These are phyloP conservation scores for Wiebesia pumilae DNA, from an alignment of 1,140 invertebrate species.

Conservation along the genomic window DNA sequence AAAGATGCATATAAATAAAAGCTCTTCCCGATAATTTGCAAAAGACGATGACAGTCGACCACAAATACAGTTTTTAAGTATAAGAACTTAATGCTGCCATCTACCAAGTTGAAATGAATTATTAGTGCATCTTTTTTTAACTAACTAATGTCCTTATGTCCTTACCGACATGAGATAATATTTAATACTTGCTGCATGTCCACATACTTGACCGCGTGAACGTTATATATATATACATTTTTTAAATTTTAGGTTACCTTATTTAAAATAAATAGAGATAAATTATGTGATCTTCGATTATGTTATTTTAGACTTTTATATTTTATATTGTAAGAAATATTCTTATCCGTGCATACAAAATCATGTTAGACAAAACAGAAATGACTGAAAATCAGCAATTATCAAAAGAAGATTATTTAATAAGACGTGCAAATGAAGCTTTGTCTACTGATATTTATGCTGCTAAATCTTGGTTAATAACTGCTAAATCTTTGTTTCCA, in stretches of 20 bases:
- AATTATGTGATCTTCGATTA: conserved; percentile 26
- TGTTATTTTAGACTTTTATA: background rate
- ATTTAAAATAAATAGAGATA: conserved; percentile 22
- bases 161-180: conserved; percentile 7
- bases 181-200: background rate
- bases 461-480: conserved; percentile 94
- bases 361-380: conserved; percentile 59
- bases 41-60: too few relatives aligned
- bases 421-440: conserved; percentile 83
- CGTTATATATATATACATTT: conserved; percentile 13
- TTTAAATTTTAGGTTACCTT: conserved; percentile 35
- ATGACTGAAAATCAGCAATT: conserved; percentile 64
- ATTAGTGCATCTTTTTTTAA: background rate
- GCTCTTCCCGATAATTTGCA: too few relatives aligned
- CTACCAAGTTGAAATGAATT: background rate
- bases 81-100: background rate
- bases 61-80: background rate
- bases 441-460: conserved; percentile 82
- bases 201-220: too few relatives aligned
- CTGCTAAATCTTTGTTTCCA: conserved; percentile 90
- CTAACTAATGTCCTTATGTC: background rate
- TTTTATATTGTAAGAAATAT: conserved; percentile 15
- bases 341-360: conserved; percentile 3
- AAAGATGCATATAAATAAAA: background rate
- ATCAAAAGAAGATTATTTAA: conserved; percentile 86